Evolutionary conservation across 1,140 invertebrate genomes (phyloP).

Genomic region (Hesperophylax magnus): DNA sequence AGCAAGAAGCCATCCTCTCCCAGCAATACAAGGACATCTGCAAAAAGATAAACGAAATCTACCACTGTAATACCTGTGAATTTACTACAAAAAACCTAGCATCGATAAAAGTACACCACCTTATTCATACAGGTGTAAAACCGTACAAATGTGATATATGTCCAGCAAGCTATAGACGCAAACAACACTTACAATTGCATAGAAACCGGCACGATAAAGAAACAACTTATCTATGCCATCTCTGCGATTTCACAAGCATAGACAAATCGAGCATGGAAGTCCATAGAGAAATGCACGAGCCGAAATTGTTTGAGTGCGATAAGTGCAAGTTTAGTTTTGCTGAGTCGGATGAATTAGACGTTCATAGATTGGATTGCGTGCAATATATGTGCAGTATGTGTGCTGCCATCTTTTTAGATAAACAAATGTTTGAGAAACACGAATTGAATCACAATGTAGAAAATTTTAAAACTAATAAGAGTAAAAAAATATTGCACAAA

Average conservation of each 20-base stretch:
- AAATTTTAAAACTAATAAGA: neutral
- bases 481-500: too few species aligned
- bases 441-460: neutral
- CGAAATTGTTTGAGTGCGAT: neutral
- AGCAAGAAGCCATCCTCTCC: slow-evolving; percentile 1
- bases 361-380: neutral
- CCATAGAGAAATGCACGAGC: slow-evolving; percentile 3
- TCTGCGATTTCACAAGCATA: slow-evolving; percentile 15
- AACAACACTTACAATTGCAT: slow-evolving; percentile 7
- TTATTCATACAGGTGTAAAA: slow-evolving; percentile 13
- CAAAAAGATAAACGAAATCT: slow-evolving; percentile 15
- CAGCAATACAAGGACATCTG: slow-evolving; percentile 20
- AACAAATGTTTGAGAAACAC: neutral
- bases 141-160: slow-evolving; percentile 20
- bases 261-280: slow-evolving; percentile 12
- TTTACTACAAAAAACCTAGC: slow-evolving; percentile 5
- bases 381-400: slow-evolving; percentile 6
- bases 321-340: slow-evolving; percentile 11
- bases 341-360: neutral
- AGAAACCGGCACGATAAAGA: slow-evolving; percentile 8
- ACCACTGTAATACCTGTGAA: slow-evolving; percentile 4
- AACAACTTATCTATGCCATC: slow-evolving; percentile 13
- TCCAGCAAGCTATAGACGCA: slow-evolving; percentile 8
- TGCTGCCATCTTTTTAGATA: slow-evolving; percentile 12
- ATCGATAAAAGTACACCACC: slow-evolving; percentile 17